Conservation (phyloP, 2,888 invertebrate genomes). For the Autographa gamma region DNA sequence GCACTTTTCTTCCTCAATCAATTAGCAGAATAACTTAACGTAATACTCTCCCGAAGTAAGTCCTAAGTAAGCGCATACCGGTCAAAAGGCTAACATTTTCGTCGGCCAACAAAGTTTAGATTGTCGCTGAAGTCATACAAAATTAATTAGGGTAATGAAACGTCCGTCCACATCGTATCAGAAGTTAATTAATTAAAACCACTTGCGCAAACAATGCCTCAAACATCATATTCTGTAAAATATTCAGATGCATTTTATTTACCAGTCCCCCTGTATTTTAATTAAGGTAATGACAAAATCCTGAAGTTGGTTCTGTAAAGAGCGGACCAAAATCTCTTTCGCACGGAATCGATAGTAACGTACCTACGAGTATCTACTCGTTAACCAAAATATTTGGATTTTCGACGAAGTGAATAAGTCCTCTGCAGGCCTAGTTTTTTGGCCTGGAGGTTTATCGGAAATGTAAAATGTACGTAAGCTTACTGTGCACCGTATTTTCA, state of each 20-base stretch:
- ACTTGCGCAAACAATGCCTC: conserved; percentile 7
- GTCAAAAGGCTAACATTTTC: conserved; percentile 3
- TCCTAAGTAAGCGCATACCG: neutral
- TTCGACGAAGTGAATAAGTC: conserved; percentile 41
- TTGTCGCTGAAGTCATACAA: neutral
- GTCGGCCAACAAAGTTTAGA: neutral
- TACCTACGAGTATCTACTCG: conserved; percentile 7
- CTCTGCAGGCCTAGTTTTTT: conserved; percentile 28
- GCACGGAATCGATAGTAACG: conserved; percentile 14
- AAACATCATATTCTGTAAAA: conserved; percentile 17
- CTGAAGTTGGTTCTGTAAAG: conserved; percentile 23
- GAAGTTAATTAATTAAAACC: conserved; percentile 2
- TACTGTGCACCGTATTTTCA: conserved; percentile 18
- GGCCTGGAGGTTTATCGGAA: conserved; percentile 20
- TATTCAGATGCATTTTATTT: conserved; percentile 29
- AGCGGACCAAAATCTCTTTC: conserved; percentile 17
- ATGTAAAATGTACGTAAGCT: conserved; percentile 25
- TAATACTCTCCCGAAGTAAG: neutral
- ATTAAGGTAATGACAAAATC: conserved; percentile 47
- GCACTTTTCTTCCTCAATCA: neutral
- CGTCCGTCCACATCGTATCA: conserved; percentile 6
- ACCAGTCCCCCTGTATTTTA: conserved; percentile 26
- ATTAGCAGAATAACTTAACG: neutral
- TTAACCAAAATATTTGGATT: conserved; percentile 38
- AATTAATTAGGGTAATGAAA: conserved; percentile 39